Percentiles rank a stretch among this genome's conserved stretches.
These are phyloP conservation scores for Schizothorax lantsangensis DNA, from an alignment of 2,797 vertebrate species.

Conservation along the genomic window DNA sequence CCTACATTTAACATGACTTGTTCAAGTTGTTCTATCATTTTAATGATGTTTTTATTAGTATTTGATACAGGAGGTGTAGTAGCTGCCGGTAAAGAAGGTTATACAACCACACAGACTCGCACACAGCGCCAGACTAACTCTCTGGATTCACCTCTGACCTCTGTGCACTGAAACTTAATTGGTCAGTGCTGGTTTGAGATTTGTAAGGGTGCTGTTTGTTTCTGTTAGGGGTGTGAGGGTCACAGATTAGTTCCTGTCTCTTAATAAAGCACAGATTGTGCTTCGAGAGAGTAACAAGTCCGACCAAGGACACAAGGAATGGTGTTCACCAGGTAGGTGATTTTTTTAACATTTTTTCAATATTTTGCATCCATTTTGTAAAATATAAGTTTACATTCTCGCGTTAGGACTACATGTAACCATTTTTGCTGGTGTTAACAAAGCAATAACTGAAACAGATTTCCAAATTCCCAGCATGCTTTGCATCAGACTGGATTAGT, in stretches of 20 bases:
- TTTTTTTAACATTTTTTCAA: neutral
- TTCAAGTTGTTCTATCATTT: neutral
- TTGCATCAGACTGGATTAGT: neutral
- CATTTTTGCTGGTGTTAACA: neutral
- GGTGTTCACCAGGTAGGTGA: neutral
- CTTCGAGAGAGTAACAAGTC: neutral
- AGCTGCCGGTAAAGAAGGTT: neutral
- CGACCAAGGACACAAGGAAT: neutral
- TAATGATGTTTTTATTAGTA: neutral
- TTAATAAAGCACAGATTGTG: conserved; percentile 41
- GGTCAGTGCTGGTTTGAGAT: conserved; percentile 36
- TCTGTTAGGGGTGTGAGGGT: conserved; percentile 51
- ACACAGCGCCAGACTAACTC: conserved; percentile 2
- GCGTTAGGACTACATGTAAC: neutral
- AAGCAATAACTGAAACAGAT: neutral
- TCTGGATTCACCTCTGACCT: conserved; percentile 28
- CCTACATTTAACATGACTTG: neutral
- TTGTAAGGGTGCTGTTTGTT: conserved; percentile 49
- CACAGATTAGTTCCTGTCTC: conserved; percentile 46
- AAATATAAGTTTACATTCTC: neutral
- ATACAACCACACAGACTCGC: neutral
- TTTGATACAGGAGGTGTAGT: neutral
- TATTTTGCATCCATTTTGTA: neutral
- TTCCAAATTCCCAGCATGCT: neutral
- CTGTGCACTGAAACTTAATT: conserved; percentile 37